These are phyloP conservation scores for Drosophila robusta DNA, from an alignment of 2,888 invertebrate genomes.

Conservation along the genomic window DNA sequence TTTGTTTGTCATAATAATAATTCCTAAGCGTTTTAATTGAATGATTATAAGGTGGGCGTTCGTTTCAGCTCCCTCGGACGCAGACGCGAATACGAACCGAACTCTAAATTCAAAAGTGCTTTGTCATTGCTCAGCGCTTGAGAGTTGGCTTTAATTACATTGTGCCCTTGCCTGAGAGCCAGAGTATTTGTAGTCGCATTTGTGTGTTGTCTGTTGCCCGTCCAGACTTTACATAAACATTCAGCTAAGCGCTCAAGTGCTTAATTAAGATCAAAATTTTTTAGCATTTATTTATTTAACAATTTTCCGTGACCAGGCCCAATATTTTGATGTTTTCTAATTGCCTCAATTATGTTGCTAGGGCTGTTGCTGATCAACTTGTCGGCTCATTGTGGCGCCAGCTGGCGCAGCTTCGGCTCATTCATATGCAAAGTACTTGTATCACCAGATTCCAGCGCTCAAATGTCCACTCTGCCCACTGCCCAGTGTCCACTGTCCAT, in stretches of 20 bases:
- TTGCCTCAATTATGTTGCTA: slow-evolving; percentile 73
- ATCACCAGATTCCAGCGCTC: slow-evolving; percentile 44
- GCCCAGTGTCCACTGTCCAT: slow-evolving; percentile 33
- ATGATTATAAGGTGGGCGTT: slow-evolving; percentile 77
- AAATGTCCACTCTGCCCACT: slow-evolving; percentile 28
- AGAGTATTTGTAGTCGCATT: slow-evolving; percentile 9
- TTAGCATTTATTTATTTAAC: slow-evolving; percentile 71
- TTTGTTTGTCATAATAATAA: slow-evolving; percentile 77
- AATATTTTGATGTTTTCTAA: slow-evolving; percentile 81
- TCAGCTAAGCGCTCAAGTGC: slow-evolving; percentile 67
- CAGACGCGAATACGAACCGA: slow-evolving; percentile 1
- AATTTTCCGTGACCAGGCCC: slow-evolving; percentile 58
- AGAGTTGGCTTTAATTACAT: slow-evolving; percentile 63
- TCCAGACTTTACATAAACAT: slow-evolving; percentile 69
- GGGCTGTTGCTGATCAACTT: slow-evolving; percentile 7
- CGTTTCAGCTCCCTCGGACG: slow-evolving; percentile 43
- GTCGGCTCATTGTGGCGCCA: slow-evolving; percentile 57
- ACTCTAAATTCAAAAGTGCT: slow-evolving; percentile 32
- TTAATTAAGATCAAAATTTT: slow-evolving; percentile 76
- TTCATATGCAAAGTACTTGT: slow-evolving; percentile 75
- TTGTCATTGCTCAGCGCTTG: slow-evolving; percentile 67
- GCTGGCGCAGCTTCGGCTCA: slow-evolving; percentile 48
- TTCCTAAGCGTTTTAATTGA: slow-evolving; percentile 79
- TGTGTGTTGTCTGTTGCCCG: slow-evolving; percentile 12
- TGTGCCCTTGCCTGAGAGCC: slow-evolving; percentile 35